Conservation (phyloP, 2,797 vertebrate species). For the Macrochelys suwanniensis region DNA sequence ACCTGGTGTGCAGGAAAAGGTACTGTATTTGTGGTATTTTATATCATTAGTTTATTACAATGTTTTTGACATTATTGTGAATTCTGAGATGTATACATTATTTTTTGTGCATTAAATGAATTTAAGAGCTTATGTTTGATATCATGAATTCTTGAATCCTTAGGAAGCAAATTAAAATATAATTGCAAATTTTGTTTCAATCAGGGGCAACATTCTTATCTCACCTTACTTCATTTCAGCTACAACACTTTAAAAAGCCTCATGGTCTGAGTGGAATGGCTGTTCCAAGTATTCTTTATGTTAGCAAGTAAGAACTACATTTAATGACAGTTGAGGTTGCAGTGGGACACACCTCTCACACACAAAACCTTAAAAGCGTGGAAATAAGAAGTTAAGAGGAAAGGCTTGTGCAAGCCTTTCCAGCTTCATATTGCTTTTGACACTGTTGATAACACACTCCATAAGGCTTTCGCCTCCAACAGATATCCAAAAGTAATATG, state of each 20-base stretch:
- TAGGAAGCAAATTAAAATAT: background rate
- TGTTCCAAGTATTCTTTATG: background rate
- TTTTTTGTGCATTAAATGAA: background rate
- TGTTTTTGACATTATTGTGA: background rate
- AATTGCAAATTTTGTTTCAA: background rate
- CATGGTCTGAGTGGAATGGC: background rate
- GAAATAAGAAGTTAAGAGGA: background rate
- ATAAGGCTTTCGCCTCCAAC: background rate
- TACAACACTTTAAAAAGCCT: background rate
- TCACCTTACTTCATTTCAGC: background rate
- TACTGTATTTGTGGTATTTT: background rate
- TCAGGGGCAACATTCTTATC: background rate
- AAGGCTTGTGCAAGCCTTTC: background rate
- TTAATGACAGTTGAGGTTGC: background rate
- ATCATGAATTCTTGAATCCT: background rate
- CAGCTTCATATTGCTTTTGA: background rate
- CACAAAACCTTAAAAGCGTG: background rate
- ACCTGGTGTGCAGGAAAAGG: background rate
- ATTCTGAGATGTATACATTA: background rate
- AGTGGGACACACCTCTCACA: background rate
- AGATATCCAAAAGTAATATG: background rate
- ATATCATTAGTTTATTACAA: background rate
- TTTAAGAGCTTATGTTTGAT: background rate
- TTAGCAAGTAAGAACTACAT: background rate
- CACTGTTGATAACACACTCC: background rate